Percentiles rank a stretch among this genome's conserved stretches.
Evolutionary conservation across 2,888 invertebrate species (phyloP).

Genomic region (Nemotelus nigrinus): DNA sequence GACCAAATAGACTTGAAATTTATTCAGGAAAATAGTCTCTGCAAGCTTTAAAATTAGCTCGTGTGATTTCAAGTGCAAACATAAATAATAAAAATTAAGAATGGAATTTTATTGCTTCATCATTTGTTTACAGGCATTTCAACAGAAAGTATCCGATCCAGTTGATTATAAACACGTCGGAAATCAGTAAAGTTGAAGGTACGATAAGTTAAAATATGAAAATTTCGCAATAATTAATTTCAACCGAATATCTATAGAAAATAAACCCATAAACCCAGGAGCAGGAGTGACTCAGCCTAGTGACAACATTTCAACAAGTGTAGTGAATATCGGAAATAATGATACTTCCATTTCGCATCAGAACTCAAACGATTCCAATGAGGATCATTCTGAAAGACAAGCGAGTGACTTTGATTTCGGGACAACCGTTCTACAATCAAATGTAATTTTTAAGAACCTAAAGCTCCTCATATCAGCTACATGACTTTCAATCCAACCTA

Average conservation of each 20-base stretch:
- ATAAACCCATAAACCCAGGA: not conserved
- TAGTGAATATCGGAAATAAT: not conserved
- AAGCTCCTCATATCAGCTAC: not conserved
- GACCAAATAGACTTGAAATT: not conserved
- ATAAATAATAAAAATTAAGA: not conserved
- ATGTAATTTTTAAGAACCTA: conserved; percentile 55
- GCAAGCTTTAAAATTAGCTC: no score
- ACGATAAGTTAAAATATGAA: not conserved
- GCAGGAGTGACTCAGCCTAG: not conserved
- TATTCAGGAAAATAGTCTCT: no score
- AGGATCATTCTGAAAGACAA: conserved; percentile 51
- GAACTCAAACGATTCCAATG: conserved; percentile 52
- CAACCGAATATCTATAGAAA: not conserved
- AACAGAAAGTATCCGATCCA: conserved; percentile 65
- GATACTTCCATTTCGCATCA: conserved; percentile 24
- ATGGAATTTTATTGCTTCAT: not conserved
- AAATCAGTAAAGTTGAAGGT: conserved; percentile 27
- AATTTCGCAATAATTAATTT: not conserved
- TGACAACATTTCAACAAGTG: not conserved
- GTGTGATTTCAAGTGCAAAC: no score
- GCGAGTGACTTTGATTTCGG: conserved; percentile 58
- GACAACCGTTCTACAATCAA: conserved; percentile 59
- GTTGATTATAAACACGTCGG: conserved; percentile 59
- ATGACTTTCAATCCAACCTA: not conserved
- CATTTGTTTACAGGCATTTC: conserved; percentile 57